Percentiles rank a stretch among this genome's conserved stretches.
Evolutionary conservation across 2,113 vertebrate species (phyloP).

Genomic region (Laticauda colubrina): DNA sequence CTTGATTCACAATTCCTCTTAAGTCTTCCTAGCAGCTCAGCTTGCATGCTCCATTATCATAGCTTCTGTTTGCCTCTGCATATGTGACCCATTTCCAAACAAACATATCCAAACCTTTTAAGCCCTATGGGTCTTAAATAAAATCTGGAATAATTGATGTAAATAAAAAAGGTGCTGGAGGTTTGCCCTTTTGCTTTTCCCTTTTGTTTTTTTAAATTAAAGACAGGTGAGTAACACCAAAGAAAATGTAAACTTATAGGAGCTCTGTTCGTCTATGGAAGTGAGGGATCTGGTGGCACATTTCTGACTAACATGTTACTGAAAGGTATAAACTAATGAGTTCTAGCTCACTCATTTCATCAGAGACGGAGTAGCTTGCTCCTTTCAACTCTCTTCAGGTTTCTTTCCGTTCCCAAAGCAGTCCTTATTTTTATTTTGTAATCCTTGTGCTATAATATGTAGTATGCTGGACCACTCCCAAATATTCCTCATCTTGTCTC

Average conservation of each 20-base stretch:
- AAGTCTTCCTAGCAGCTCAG: neutral
- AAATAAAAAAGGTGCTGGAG: neutral
- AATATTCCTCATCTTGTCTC: neutral
- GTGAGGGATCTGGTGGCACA: neutral
- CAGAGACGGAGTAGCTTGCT: neutral
- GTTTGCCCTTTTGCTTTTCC: neutral
- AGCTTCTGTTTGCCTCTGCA: neutral
- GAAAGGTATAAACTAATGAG: neutral
- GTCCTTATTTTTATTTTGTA: neutral
- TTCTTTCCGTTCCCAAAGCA: neutral
- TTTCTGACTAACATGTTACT: neutral
- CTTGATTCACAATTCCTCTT: neutral
- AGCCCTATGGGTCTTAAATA: neutral
- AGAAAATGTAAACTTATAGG: neutral
- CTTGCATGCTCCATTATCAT: neutral
- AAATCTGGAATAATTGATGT: neutral
- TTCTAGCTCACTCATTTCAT: neutral
- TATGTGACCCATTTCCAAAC: neutral
- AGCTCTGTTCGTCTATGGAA: neutral
- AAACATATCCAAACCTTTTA: neutral
- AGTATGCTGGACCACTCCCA: neutral
- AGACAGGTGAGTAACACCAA: neutral
- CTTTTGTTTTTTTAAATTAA: neutral
- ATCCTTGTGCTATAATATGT: neutral
- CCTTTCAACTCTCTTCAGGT: neutral